These are phyloP conservation scores for Lasioglossum pauxillum DNA, from an alignment of 2,888 invertebrate genomes.

Conservation along the genomic window DNA sequence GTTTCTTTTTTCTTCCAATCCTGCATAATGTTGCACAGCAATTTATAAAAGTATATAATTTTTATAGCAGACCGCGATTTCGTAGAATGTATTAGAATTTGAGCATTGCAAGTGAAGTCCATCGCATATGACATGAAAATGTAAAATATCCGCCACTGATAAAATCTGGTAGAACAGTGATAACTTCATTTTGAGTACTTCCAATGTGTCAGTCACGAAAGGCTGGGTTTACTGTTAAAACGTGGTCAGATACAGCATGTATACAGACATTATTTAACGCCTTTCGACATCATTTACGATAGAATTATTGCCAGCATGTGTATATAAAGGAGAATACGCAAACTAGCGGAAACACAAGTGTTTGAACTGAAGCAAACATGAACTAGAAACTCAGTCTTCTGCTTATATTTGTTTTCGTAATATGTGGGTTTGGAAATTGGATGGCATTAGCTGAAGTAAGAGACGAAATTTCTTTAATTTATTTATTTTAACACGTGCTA, in stretches of 20 bases:
- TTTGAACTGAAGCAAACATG: neutral
- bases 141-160: neutral
- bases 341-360: no score
- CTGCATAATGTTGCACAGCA: no score
- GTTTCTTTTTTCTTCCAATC: neutral
- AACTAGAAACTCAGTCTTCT: neutral
- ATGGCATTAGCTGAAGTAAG: no score
- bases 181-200: neutral
- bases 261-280: neutral
- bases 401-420: neutral
- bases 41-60: neutral
- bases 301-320: neutral
- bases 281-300: neutral
- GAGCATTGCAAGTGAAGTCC: neutral
- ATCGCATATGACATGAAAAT: neutral
- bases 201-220: neutral
- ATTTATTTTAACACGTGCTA: neutral
- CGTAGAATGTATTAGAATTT: neutral
- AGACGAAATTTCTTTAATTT: neutral
- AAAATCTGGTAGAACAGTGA: neutral
- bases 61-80: neutral
- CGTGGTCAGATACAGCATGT: no score
- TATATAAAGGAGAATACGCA: neutral
- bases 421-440: neutral
- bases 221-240: neutral